These are phyloP conservation scores for Ctenoplectra terminalis DNA, from an alignment of 1,140 invertebrate species.

Conservation along the genomic window DNA sequence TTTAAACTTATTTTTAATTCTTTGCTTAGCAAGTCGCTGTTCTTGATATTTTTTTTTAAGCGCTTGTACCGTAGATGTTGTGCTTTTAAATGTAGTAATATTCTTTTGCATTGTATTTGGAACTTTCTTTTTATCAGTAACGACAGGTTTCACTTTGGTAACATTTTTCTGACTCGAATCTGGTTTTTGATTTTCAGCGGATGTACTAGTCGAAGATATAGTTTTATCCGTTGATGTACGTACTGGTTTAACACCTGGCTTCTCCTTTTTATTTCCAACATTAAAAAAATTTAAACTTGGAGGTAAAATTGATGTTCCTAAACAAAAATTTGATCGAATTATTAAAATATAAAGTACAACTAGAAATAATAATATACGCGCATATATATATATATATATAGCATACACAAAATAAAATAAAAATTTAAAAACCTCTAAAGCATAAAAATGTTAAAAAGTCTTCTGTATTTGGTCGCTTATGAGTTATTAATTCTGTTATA, in stretches of 20 bases:
- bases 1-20: constrained; percentile 78
- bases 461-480: constrained; percentile 92
- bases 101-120: constrained; percentile 61
- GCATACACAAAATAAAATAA: not conserved
- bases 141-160: constrained; percentile 67
- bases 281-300: constrained; percentile 90
- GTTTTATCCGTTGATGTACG: constrained; percentile 42
- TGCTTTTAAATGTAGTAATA: constrained; percentile 74
- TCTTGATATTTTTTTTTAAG: constrained; percentile 87
- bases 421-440: constrained; percentile 87
- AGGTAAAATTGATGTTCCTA: constrained; percentile 89
- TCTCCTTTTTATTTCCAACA: constrained; percentile 78
- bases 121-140: constrained; percentile 67
- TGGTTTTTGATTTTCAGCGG: constrained; percentile 58
- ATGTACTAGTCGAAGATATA: constrained; percentile 57
- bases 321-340: constrained; percentile 48
- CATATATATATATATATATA: not conserved
- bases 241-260: constrained; percentile 68
- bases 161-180: constrained; percentile 58
- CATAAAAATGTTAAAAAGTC: constrained; percentile 96
- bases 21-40: constrained; percentile 85
- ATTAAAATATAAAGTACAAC: constrained; percentile 2
- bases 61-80: constrained; percentile 84
- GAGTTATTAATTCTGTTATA: constrained; percentile 85
- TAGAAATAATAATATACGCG: too few species aligned